Evolutionary conservation across 1,140 invertebrate species (phyloP), one percentile per base, ranked within the genome.

Genomic region (Coptotermes formosanus): DNA sequence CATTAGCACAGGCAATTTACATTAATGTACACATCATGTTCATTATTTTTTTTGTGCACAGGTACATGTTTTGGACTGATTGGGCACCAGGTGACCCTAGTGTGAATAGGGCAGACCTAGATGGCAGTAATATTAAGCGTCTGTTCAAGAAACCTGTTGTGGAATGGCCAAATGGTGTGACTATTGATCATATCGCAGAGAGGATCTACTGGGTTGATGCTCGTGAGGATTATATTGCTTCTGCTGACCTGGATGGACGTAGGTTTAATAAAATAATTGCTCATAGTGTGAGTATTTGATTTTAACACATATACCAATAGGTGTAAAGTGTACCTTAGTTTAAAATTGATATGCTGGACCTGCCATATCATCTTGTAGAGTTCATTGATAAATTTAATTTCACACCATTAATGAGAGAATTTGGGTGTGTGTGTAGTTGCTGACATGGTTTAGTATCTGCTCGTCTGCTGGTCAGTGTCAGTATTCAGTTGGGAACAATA

Each of bases 51-150:
- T 2, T 16, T 75, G 14, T 64, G 64, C 16, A 2, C 86, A 92
- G 92, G 25, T 97, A 95, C 88, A 92, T 98, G 89, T 98, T 97
- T 89, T 97, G 97, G 96, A 98, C 97, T 0, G 98, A 99, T 90
- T 99, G 98, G 97, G 96, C 97, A 30, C 93, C 92, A 23, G 92
- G 91, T 55, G 93, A 94, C 87, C 95, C 97, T 0, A 94, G 95
- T 1, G 95, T 99, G 30, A 96, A 96, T 55, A 90, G 97, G 82
- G 95, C 97, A 3, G 95, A 96, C 89, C 92, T 98, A 86, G 97
- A 99, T 90, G 98, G 98, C 0, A 93, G 91, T 0, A 93, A 97
- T 87, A 92, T 95, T 6, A 94, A 93, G 86, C 92, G 92, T 84
- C 90, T 98, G 52, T 95, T 97, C 85, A 92, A 92, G 2, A 94